Percentiles rank a stretch among this genome's conserved stretches.
These are phyloP conservation scores for Capra hircus DNA, from an alignment of 2,113 vertebrate species.

Conservation along the genomic window DNA sequence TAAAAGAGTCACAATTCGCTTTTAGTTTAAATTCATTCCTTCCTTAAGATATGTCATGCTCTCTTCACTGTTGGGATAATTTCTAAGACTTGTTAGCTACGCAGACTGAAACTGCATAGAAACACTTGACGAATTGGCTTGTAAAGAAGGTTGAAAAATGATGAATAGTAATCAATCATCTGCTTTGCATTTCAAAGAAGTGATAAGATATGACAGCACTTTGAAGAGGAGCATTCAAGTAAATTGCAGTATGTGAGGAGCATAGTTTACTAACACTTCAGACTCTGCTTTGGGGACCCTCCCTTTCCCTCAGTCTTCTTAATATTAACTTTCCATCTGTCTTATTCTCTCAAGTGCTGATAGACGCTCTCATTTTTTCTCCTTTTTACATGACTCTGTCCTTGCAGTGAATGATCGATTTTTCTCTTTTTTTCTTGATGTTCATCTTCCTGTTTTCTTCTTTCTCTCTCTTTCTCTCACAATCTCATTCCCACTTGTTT, in stretches of 20 bases:
- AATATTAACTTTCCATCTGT: background rate
- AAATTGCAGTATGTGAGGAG: background rate
- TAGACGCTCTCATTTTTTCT: background rate
- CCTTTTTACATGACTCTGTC: background rate
- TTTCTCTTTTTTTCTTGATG: background rate
- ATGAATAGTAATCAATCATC: constrained; percentile 51
- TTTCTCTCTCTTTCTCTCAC: background rate
- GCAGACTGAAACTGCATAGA: background rate
- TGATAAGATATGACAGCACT: constrained; percentile 32
- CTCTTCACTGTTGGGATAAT: background rate
- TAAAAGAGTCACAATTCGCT: constrained; percentile 19
- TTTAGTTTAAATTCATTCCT: background rate
- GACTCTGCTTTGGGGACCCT: background rate
- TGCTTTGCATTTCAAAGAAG: constrained; percentile 50
- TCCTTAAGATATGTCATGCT: background rate
- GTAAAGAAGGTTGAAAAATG: constrained; percentile 26
- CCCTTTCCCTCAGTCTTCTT: background rate
- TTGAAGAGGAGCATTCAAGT: constrained; percentile 31
- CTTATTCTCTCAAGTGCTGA: background rate
- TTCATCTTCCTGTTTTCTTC: background rate
- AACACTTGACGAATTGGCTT: background rate
- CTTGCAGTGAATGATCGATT: background rate
- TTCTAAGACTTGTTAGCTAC: constrained; percentile 21
- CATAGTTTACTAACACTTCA: constrained; percentile 7
- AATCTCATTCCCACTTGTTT: background rate